These are phyloP conservation scores for Aspiorhynchus laticeps DNA, from an alignment of 2,113 vertebrate species.

Conservation along the genomic window DNA sequence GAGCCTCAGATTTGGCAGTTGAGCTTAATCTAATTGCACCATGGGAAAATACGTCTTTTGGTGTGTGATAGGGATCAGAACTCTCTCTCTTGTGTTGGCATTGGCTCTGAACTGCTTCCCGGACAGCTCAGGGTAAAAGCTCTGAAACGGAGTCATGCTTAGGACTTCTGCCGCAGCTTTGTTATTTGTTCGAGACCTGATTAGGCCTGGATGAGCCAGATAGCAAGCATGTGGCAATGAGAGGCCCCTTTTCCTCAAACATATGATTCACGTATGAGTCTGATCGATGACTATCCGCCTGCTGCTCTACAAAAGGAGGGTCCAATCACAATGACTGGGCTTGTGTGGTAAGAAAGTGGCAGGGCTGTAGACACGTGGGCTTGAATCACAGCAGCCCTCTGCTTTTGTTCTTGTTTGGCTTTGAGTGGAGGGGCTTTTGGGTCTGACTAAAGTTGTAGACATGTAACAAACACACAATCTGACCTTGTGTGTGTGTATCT, in stretches of 20 bases:
- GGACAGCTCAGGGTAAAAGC: slow-evolving; percentile 15
- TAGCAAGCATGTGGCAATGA: slow-evolving; percentile 38
- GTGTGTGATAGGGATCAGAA: slow-evolving; percentile 13
- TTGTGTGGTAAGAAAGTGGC: slow-evolving; percentile 23
- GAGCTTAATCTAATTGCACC: no score
- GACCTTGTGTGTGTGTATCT: slow-evolving; percentile 14
- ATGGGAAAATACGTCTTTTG: slow-evolving; percentile 3
- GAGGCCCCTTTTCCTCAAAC: slow-evolving; percentile 21
- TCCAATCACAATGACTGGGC: slow-evolving; percentile 33
- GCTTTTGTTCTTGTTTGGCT: slow-evolving; percentile 38
- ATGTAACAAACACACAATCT: background rate
- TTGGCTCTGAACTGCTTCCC: slow-evolving; percentile 13
- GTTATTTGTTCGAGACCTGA: slow-evolving; percentile 15
- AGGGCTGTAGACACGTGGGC: slow-evolving; percentile 41
- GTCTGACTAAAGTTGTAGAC: slow-evolving; percentile 37
- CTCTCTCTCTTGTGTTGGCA: background rate
- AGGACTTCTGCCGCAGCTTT: background rate
- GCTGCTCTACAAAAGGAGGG: slow-evolving; percentile 6
- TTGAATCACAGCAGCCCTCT: slow-evolving; percentile 47
- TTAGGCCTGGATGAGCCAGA: slow-evolving; percentile 43
- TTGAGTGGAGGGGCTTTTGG: slow-evolving; percentile 44
- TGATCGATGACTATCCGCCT: slow-evolving; percentile 40
- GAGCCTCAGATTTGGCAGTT: background rate
- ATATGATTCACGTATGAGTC: slow-evolving; percentile 52
- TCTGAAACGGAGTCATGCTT: background rate